A percentile compares a stretch with the other conserved stretches of the same genome.
phyloP scores from a whole-genome alignment of 2,888 invertebrate species.

The Thera obeliscata region DNA sequence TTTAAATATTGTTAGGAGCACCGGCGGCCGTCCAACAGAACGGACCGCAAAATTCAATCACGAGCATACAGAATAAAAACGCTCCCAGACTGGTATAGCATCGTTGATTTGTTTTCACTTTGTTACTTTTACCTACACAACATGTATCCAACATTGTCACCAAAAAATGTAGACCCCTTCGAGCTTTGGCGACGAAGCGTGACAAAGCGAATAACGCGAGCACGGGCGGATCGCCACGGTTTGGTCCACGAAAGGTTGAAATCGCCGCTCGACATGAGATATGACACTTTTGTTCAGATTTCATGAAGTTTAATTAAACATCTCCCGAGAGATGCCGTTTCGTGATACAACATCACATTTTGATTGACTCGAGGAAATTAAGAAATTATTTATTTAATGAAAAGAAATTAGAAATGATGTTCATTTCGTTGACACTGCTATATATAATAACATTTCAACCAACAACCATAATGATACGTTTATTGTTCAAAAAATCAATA shows the following conservation, averaged over 20 bases:
- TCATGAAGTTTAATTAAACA: conserved; percentile 72
- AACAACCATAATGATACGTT: no score
- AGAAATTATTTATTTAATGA: conserved; percentile 28
- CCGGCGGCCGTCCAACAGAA: conserved; percentile 59
- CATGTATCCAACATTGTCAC: conserved; percentile 53
- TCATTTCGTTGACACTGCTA: neutral
- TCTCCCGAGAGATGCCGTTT: conserved; percentile 53
- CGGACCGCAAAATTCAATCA: conserved; percentile 80
- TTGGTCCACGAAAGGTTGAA: conserved; percentile 57
- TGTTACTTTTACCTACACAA: conserved; percentile 59
- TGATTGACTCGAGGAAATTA: conserved; percentile 75
- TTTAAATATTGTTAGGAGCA: conserved; percentile 5
- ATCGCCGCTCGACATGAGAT: conserved; percentile 57
- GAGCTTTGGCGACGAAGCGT: conserved; percentile 21
- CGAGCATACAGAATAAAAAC: conserved; percentile 79
- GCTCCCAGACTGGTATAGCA: conserved; percentile 61
- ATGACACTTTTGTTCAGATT: conserved; percentile 66
- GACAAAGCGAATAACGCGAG: conserved; percentile 36
- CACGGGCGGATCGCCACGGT: conserved; percentile 43
- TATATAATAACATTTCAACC: no score
- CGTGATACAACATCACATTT: conserved; percentile 50
- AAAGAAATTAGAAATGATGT: conserved; percentile 8
- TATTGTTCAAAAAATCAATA: no score
- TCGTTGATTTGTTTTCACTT: conserved; percentile 77
- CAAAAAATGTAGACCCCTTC: conserved; percentile 51